Conservation (phyloP, 2,888 invertebrate genomes). For the Heliothis peltigera region DNA sequence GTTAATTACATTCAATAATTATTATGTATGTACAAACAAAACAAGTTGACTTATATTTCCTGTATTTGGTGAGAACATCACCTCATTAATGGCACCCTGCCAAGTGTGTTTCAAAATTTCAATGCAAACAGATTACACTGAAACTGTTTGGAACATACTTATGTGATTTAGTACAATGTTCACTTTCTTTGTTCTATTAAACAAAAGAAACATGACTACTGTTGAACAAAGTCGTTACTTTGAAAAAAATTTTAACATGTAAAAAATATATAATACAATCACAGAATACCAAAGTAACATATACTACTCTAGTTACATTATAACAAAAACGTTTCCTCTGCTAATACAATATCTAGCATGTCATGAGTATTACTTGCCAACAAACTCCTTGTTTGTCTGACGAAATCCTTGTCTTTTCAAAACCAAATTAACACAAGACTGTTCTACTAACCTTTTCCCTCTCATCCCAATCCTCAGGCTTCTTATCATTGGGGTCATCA, state of each 20-base stretch:
- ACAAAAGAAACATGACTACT: neutral
- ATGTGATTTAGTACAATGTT: slow-evolving; percentile 19
- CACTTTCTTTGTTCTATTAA: slow-evolving; percentile 19
- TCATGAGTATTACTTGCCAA: too few species aligned
- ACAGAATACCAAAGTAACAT: too few species aligned
- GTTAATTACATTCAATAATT: neutral
- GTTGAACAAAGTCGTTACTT: neutral
- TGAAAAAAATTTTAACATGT: too few species aligned
- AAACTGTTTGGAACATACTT: slow-evolving; percentile 15
- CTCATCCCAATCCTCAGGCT: slow-evolving; percentile 99
- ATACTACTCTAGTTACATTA: too few species aligned
- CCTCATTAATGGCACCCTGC: slow-evolving; percentile 34
- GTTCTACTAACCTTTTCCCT: slow-evolving; percentile 91
- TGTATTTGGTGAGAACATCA: slow-evolving; percentile 31
- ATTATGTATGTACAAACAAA: too few species aligned
- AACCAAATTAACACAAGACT: neutral
- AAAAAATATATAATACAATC: too few species aligned
- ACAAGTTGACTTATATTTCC: neutral
- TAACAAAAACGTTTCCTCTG: too few species aligned
- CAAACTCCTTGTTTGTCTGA: too few species aligned
- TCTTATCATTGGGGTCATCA: slow-evolving; percentile 95
- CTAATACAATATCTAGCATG: too few species aligned
- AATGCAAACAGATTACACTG: slow-evolving; percentile 19
- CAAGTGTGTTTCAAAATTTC: slow-evolving; percentile 15
- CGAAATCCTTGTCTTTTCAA: neutral